These are phyloP conservation scores for Ochropacha duplaris DNA, from an alignment of 2,888 invertebrate species.

Conservation along the genomic window DNA sequence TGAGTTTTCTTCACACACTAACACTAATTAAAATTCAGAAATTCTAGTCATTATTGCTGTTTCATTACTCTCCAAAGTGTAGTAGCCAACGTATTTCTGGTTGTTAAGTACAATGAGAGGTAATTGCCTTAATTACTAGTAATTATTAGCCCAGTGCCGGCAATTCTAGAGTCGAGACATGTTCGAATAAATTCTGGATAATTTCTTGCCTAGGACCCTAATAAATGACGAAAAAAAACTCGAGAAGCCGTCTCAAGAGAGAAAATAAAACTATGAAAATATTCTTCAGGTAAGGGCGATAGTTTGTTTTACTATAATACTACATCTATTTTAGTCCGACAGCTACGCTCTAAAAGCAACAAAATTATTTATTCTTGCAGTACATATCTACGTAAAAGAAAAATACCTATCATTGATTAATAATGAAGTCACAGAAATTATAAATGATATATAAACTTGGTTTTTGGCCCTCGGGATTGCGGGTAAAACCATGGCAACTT, in stretches of 20 bases:
- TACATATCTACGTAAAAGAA: no score
- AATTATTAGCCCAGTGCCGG: conserved; percentile 8
- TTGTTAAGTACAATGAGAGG: conserved; percentile 6
- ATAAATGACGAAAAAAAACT: neutral
- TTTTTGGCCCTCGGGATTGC: no score
- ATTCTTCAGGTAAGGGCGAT: neutral
- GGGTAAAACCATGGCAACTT: no score
- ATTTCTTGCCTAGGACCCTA: conserved; percentile 16
- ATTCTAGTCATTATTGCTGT: conserved; percentile 1
- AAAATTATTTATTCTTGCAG: neutral
- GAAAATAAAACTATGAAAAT: neutral
- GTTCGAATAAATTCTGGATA: conserved; percentile 20
- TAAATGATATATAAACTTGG: no score
- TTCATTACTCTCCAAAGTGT: neutral
- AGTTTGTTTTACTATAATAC: neutral
- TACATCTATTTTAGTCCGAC: neutral
- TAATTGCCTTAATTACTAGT: conserved; percentile 21
- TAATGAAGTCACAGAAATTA: no score
- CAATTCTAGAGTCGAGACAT: conserved; percentile 18
- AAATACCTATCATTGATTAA: no score
- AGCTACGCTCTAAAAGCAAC: neutral
- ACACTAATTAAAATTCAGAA: conserved; percentile 1
- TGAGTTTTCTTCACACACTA: neutral
- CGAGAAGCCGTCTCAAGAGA: neutral
- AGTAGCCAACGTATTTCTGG: conserved; percentile 8